phyloP scores from a whole-genome alignment of 2,113 vertebrate species.

The Nothoprocta perdicaria region DNA sequence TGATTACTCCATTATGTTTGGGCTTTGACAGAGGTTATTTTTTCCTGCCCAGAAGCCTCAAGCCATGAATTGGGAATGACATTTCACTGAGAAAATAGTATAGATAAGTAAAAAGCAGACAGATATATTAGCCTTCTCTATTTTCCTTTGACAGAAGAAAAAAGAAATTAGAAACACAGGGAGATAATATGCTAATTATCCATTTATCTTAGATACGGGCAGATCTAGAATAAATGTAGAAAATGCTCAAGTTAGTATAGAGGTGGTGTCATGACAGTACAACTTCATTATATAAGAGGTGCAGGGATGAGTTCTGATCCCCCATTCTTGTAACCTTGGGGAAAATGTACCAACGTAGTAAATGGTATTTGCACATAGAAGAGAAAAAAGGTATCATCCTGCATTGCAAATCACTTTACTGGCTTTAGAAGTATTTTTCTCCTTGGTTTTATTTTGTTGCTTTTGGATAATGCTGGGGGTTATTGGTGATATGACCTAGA shows the following conservation, averaged over 20 bases:
- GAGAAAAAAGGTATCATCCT: fast-evolving
- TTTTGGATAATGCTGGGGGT: neutral
- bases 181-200: neutral
- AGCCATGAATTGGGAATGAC: neutral
- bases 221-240: neutral
- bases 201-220: neutral
- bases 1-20: slow-evolving; percentile 39
- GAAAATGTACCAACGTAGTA: neutral
- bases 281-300: neutral
- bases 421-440: neutral
- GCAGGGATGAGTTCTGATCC: neutral
- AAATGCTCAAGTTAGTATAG: neutral
- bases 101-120: neutral
- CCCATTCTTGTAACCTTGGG: neutral
- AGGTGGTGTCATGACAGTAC: neutral
- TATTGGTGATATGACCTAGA: neutral
- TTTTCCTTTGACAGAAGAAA: slow-evolving; percentile 3
- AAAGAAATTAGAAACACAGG: neutral
- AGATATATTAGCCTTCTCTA: neutral
- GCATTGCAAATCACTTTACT: neutral
- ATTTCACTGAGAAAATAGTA: neutral
- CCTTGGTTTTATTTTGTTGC: neutral
- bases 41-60: neutral
- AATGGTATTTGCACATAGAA: neutral
- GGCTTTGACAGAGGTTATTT: neutral